These are phyloP conservation scores for Gryllus longicercus DNA, from an alignment of 2,888 invertebrate genomes.

Conservation along the genomic window DNA sequence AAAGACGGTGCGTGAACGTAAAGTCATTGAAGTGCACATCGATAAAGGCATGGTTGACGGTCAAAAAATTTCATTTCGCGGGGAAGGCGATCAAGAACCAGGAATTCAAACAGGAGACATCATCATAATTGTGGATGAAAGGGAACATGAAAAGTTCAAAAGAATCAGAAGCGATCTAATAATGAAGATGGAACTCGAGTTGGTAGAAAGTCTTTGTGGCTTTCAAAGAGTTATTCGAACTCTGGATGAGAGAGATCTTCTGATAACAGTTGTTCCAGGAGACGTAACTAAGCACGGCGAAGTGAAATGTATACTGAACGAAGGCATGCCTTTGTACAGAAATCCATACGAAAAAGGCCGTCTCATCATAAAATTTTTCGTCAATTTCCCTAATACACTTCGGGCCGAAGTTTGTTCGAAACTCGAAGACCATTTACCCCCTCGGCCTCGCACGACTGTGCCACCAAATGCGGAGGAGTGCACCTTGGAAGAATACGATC, in stretches of 20 bases:
- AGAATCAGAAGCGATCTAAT: not conserved
- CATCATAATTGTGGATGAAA: constrained; percentile 19
- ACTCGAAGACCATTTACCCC: constrained; percentile 74
- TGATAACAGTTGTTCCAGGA: not conserved
- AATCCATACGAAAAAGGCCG: constrained; percentile 53
- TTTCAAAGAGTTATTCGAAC: constrained; percentile 19
- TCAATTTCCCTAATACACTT: constrained; percentile 78
- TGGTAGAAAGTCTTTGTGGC: constrained; percentile 21
- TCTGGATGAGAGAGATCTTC: constrained; percentile 12
- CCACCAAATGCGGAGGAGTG: not conserved
- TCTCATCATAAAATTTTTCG: constrained; percentile 85
- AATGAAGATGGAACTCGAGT: not conserved
- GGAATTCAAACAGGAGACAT: not conserved
- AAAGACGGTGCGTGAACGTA: not conserved
- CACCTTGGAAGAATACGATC: not conserved
- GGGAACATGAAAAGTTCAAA: not conserved
- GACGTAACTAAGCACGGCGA: constrained; percentile 20
- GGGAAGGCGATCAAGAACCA: constrained; percentile 23
- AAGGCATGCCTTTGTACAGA: constrained; percentile 19
- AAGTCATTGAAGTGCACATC: constrained; percentile 1
- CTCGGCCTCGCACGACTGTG: constrained; percentile 47
- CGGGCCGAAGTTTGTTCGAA: constrained; percentile 68
- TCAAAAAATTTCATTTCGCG: constrained; percentile 19
- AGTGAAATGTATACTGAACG: constrained; percentile 20
- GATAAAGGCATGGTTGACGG: not conserved